Conservation (phyloP, 2,888 invertebrate genomes). For the Drosophila fulvimacula region DNA sequence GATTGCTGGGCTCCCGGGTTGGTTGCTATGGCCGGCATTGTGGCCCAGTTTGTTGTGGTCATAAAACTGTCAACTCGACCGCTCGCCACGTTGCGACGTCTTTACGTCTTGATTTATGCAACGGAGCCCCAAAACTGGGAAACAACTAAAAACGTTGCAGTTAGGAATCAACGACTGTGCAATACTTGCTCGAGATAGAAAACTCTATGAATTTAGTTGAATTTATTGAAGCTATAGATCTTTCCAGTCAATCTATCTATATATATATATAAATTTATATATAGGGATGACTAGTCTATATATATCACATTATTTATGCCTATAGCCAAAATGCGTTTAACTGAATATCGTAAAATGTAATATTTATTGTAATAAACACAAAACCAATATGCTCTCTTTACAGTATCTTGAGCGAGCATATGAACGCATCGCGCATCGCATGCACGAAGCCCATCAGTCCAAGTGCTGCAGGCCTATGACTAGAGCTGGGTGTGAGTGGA, state of each 20-base stretch:
- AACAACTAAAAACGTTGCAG: background rate
- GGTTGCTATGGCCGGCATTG: slow-evolving; percentile 25
- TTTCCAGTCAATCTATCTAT: too few species aligned
- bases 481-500: slow-evolving; percentile 10
- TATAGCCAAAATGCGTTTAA: too few species aligned
- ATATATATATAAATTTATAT: too few species aligned
- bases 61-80: slow-evolving; percentile 71
- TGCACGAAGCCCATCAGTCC: slow-evolving; percentile 52
- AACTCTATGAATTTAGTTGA: too few species aligned
- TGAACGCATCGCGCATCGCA: slow-evolving; percentile 53
- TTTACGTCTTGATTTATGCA: slow-evolving; percentile 63
- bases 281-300: background rate
- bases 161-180: background rate
- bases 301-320: too few species aligned
- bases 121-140: slow-evolving; percentile 9
- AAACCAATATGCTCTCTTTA: background rate
- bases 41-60: slow-evolving; percentile 65
- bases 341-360: background rate
- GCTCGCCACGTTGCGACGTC: slow-evolving; percentile 56
- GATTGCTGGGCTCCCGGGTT: slow-evolving; percentile 8
- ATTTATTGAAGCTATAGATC: too few species aligned
- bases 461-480: slow-evolving; percentile 37
- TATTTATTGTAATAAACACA: too few species aligned
- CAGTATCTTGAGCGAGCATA: background rate
- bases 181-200: background rate